Evolutionary conservation across 2,113 vertebrate genomes (phyloP), one percentile per base, ranked within the genome.

Genomic region (Acanthisitta chloris): DNA sequence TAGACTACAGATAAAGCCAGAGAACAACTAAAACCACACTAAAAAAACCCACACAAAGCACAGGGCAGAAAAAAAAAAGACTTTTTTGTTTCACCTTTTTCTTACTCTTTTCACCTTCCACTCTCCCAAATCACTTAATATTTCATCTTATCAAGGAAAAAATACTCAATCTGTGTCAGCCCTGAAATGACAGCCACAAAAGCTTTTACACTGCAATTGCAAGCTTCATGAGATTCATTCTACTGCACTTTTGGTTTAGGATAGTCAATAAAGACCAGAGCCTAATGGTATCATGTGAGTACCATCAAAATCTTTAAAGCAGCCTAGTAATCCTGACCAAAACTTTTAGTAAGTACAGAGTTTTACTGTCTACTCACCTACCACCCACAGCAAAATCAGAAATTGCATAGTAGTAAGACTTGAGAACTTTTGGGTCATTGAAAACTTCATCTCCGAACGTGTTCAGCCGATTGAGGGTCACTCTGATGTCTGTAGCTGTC

Each of bases 371-470:
- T 88, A 97, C 98, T 98, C 94, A 99, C 99, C 99, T 99, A 97
- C 99, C 99, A 81, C 99, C 99, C 79, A 99, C 99, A 6, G 99
- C 99, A 78, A 99, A 99, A 97, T 99, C 99, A 4, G 99, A 99
- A 98, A 99, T 99, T 11, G 99, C 99, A 34, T 99, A 99, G 96
- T 99, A 99, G 81, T 99, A 99, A 31, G 99, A 99, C 97, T 99
- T 99, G 59, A 99, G 99, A 95, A 99, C 99, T 96, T 99, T 99
- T 48, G 99, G 99, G 90, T 99, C 99, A 5, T 99, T 99, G 97
- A 99, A 99, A 40, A 99, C 99, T 97, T 99, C 99, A 67, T 99
- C 99, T 98, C 99, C 99, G 29, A 99, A 99, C 0, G 99, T 99
- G 97, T 99, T 99, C 87, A 99, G 98, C 31, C 99, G 98, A 96